Percentiles rank a stretch among this genome's conserved stretches.
These are phyloP conservation scores for Cyanoramphus novaezelandiae DNA, from an alignment of 2,113 vertebrate genomes.

Conservation along the genomic window DNA sequence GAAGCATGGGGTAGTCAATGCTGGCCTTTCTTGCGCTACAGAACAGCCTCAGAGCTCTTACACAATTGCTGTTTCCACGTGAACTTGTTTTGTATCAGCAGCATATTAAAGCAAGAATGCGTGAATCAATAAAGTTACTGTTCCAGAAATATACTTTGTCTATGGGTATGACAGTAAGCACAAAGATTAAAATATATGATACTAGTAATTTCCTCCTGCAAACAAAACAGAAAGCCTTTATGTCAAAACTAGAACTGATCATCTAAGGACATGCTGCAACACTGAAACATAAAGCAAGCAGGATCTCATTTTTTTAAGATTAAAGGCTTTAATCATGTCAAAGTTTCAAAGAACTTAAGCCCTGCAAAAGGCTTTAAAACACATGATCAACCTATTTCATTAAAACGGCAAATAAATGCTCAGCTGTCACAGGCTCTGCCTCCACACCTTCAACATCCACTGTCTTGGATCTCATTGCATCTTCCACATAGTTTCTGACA, in stretches of 20 bases:
- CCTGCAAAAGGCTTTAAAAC: neutral
- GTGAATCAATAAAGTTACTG: neutral
- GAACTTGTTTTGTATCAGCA: neutral
- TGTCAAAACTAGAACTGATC: neutral
- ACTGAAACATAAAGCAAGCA: neutral
- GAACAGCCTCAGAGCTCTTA: neutral
- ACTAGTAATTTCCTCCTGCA: neutral
- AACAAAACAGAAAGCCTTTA: neutral
- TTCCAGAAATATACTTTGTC: neutral
- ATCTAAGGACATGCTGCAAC: neutral
- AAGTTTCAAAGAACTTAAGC: neutral
- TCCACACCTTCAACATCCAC: neutral
- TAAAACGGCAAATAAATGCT: neutral
- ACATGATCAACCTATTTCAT: neutral
- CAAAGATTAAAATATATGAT: neutral
- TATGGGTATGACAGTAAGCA: neutral
- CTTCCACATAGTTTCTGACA: neutral
- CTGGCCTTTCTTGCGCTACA: neutral
- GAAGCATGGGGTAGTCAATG: fast-evolving
- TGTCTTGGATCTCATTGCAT: neutral
- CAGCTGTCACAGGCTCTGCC: neutral
- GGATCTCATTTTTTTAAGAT: neutral
- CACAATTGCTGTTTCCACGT: fast-evolving
- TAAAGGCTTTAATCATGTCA: neutral
- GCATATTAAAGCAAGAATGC: neutral